Conservation (phyloP, 2,888 invertebrate genomes). For the Cataglyphis altisquamis region DNA sequence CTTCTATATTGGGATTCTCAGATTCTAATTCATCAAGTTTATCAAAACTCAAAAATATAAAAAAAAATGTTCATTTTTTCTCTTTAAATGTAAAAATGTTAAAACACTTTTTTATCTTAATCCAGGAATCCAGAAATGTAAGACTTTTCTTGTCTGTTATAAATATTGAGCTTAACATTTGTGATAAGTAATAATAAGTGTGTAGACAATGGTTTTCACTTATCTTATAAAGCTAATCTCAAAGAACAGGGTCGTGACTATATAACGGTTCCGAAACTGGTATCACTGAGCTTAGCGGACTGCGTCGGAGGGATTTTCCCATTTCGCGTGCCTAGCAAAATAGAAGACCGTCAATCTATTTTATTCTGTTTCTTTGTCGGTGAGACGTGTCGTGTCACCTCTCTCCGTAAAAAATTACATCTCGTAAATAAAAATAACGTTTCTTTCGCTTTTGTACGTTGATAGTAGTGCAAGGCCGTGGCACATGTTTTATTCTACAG, state of each 20-base stretch:
- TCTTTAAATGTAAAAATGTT: conserved; percentile 12
- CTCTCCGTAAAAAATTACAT: conserved; percentile 77
- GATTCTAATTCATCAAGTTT: conserved; percentile 2
- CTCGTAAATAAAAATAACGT: conserved; percentile 77
- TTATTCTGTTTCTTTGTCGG: conserved; percentile 59
- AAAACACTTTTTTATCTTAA: not conserved
- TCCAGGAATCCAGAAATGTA: conserved; percentile 30
- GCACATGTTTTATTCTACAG: conserved; percentile 74
- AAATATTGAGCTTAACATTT: conserved; percentile 77
- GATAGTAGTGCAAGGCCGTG: conserved; percentile 80
- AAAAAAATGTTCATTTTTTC: not conserved
- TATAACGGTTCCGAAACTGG: conserved; percentile 69
- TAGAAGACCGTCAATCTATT: conserved; percentile 73
- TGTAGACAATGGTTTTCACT: conserved; percentile 68
- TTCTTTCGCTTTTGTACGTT: conserved; percentile 79
- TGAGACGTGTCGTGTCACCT: conserved; percentile 55
- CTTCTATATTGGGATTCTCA: not conserved
- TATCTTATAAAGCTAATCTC: conserved; percentile 78
- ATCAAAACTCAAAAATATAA: not conserved
- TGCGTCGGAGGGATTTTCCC: conserved; percentile 58
- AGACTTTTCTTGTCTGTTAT: conserved; percentile 56
- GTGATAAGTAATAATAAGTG: conserved; percentile 63
- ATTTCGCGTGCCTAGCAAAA: conserved; percentile 76
- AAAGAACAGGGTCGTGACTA: conserved; percentile 74
- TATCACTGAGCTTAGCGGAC: conserved; percentile 71